A percentile compares a stretch with the other conserved stretches of the same genome.
Conservation (phyloP, 2,888 invertebrate species). For the Scaptomyza parva region DNA sequence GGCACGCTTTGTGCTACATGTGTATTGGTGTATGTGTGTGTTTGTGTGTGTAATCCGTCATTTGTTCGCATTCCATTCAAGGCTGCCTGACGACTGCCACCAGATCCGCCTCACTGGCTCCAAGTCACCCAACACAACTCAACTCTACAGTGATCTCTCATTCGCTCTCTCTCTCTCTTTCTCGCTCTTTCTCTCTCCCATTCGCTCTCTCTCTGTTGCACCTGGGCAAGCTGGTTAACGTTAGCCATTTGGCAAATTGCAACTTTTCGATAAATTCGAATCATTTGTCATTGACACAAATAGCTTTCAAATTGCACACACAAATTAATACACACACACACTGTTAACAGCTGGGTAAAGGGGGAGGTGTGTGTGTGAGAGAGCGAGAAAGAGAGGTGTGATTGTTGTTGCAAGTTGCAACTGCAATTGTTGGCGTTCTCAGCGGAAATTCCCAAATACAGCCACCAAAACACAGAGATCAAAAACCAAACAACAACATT, state of each 20-base stretch:
- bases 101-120: constrained; percentile 68
- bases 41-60: constrained; percentile 58
- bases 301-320: constrained; percentile 78
- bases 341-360: constrained; percentile 8
- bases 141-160: constrained; percentile 13
- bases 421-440: constrained; percentile 62
- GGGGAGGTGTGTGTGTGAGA: background rate
- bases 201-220: constrained; percentile 43
- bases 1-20: constrained; percentile 12
- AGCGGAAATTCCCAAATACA: constrained; percentile 70
- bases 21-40: background rate
- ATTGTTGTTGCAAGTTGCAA: constrained; percentile 46
- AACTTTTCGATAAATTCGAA: constrained; percentile 80
- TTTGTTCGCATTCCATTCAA: constrained; percentile 79
- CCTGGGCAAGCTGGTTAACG: constrained; percentile 50
- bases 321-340: constrained; percentile 44
- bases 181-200: background rate
- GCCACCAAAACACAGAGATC: constrained; percentile 45
- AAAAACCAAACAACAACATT: constrained; percentile 29
- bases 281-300: constrained; percentile 81
- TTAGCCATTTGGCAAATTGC: constrained; percentile 70
- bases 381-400: constrained; percentile 18
- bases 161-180: constrained; percentile 1
- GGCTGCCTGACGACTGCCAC: constrained; percentile 61
- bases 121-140: constrained; percentile 31